Base-by-base conservation (phyloP, 2,797 vertebrate genomes). In the Phataginus tetradactyla region DNA sequence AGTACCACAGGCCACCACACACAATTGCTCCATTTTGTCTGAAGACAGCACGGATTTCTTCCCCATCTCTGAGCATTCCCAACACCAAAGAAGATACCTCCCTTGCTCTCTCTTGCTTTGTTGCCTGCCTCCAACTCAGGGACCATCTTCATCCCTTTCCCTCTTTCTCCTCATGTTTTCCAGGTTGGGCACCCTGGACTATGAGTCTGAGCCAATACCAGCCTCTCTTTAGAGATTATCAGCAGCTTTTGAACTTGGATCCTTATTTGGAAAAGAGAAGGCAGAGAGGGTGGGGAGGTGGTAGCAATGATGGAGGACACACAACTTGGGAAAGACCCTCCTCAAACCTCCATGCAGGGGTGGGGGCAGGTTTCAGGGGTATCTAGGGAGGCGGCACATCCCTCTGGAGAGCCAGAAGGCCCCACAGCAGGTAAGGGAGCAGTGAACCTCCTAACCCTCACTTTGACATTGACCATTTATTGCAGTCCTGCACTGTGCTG, bases 21-120 rank as follows among this genome's bases (percentile, higher is more conserved):
- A 69, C 98, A 97, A 98, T 98, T 94, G 98, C 98, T 98, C 98
- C 97, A 97, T 98, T 98, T 98, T 96, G 91, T 94, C 98, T 94
- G 96, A 55, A 98, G 98, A 95, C 97, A 88, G 92, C 91, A 86
- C 96, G 92, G 95, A 98, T 98, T 98, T 98, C 97, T 97, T 95
- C 95, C 96, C 95, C 57, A 86, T 97, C 98, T 97, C 97, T 93
- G 92, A 87, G 97, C 45, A 1, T 69, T 94, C 29, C 37, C 34
- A 18, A 71, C 75, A 86, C 79, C 64, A 39, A 17, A 61, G 45
- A 88, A 97, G 45, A 45, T 45, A 45, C 45, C 45, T 45, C 12
- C 45, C 45, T 45, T 45, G 45, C 45, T 45, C 53, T 83, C 15
- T 21, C 94, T 95, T 75, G 10, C 10, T 77, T 49, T 68, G 77